Evolutionary conservation across 2,113 vertebrate species (phyloP), one percentile per base, ranked within the genome.

Genomic region (Dipodomys spectabilis): DNA sequence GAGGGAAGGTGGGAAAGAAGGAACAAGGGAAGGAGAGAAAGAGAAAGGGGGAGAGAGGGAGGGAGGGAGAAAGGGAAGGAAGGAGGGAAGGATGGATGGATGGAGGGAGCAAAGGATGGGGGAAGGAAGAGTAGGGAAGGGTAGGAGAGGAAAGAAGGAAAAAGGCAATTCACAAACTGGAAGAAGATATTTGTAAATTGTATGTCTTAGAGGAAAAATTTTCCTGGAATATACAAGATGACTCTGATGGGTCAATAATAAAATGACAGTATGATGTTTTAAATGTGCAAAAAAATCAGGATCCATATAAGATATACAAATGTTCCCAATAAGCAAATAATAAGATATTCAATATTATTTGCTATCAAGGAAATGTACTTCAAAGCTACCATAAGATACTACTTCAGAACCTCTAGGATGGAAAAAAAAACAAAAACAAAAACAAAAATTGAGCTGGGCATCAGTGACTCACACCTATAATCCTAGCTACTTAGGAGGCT

Each of bases 101-200:
- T 9, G 27, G 27, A n/a, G 28, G 27, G 27, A 65, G 25, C 20
- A 65, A 65, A 65, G 25, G 20, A 23, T 22, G 20, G 7, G 35
- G 32, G 20, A 65, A 65, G 23, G 62, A 4, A 35, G 25, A 49
- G 49, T 11, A 49, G 12, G 49, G 49, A 49, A 49, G 49, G 12
- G 8, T 49, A 49, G 49, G 12, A 49, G 32, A 35, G 32, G 22
- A 57, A 16, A 25, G n/a, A 32, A 25, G 15, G 13, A 60, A 81
- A 69, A 74, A 44, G 30, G 53, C 3, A 78, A 65, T 18, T 27
- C 74, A 82, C 32, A 94, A 68, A 32, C 7, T 78, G 7, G 64
- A 65, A 83, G 44, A 39, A 94, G 92, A 82, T 53, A 91, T 71
- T 62, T 92, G n/a, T 22, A 78, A 81, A 69, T 39, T 35, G 44